Evolutionary conservation across 2,888 invertebrate species (phyloP).

Genomic region (Diadegma fenestrale): DNA sequence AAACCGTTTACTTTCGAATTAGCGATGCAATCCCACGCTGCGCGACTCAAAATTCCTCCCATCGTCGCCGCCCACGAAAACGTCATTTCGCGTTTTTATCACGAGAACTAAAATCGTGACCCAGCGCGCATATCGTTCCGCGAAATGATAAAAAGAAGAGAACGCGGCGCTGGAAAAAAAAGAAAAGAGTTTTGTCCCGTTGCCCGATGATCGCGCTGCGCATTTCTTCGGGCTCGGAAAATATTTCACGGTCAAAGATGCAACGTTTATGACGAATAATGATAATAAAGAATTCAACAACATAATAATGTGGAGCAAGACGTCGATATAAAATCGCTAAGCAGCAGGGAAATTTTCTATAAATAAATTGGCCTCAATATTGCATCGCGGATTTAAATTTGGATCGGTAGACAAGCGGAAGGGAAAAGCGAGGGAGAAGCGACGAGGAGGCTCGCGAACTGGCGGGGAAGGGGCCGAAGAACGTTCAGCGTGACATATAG

Average conservation of each 20-base stretch:
- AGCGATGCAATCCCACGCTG: constrained; percentile 6
- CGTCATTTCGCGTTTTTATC: neutral
- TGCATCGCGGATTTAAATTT: constrained; percentile 77
- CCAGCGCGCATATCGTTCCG: neutral
- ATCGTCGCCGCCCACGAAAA: neutral
- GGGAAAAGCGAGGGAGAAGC: constrained; percentile 9
- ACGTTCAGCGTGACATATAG: constrained; percentile 57
- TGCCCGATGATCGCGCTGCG: neutral
- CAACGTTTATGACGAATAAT: neutral
- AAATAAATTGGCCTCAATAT: constrained; percentile 66
- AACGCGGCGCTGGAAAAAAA: neutral
- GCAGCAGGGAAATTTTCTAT: constrained; percentile 57
- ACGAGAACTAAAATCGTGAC: constrained; percentile 4
- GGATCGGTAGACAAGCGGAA: constrained; percentile 69
- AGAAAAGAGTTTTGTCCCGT: neutral
- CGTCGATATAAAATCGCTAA: constrained; percentile 64
- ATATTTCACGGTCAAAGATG: constrained; percentile 20
- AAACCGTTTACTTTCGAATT: constrained; percentile 39
- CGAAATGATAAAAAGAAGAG: constrained; percentile 10
- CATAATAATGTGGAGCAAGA: constrained; percentile 13
- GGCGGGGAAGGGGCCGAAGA: constrained; percentile 4
- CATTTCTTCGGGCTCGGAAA: constrained; percentile 8
- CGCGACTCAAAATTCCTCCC: constrained; percentile 1
- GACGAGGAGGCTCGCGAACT: neutral
- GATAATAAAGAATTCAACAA: constrained; percentile 19